Conservation (phyloP, 2,113 vertebrate species). For the Sterrhoptilus dennistouni region DNA sequence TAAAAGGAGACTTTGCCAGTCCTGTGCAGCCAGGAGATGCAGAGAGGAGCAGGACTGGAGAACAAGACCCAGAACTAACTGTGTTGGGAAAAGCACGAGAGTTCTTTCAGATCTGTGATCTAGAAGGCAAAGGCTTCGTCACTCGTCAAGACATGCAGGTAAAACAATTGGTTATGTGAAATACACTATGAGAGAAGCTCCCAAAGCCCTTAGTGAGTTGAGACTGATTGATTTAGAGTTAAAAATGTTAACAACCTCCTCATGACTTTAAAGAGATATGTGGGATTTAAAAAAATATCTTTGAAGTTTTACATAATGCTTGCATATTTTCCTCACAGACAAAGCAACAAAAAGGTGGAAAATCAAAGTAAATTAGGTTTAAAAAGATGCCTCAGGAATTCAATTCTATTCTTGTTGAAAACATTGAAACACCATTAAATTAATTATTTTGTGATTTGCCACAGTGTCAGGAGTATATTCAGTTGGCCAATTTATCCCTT, state of each 20-base stretch:
- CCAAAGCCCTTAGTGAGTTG: background rate
- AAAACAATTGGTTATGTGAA: background rate
- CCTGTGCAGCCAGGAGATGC: background rate
- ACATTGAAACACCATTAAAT: background rate
- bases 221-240: background rate
- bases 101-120: slow-evolving; percentile 91
- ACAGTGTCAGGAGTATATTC: background rate
- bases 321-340: background rate
- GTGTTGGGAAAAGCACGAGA: slow-evolving; percentile 83
- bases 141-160: slow-evolving; percentile 89
- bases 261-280: background rate
- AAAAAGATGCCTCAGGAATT: background rate
- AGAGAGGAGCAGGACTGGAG: slow-evolving; percentile 30
- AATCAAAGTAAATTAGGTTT: background rate
- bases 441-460: background rate
- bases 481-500: background rate
- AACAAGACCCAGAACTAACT: slow-evolving; percentile 22
- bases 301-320: background rate
- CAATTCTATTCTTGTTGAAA: background rate
- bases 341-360: background rate
- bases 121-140: slow-evolving; percentile 89
- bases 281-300: background rate
- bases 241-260: background rate
- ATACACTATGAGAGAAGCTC: background rate
- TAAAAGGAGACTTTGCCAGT: background rate